Evolutionary conservation across 2,797 vertebrate species (phyloP).

Genomic region (Propithecus perrieri): DNA sequence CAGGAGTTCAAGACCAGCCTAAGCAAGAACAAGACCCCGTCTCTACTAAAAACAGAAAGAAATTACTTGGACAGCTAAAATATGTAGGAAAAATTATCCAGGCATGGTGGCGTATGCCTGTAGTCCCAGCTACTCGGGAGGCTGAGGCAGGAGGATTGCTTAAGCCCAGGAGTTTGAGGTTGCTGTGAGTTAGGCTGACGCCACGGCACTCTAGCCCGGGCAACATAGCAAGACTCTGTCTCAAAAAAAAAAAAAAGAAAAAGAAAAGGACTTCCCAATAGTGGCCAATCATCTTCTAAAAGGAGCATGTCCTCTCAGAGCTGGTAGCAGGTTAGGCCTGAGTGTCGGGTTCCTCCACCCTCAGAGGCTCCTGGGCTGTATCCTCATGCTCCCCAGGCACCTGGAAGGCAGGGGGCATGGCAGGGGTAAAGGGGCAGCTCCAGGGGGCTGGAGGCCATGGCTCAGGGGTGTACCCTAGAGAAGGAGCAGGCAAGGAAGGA

Average conservation of each 20-base stretch:
- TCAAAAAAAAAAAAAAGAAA: not conserved
- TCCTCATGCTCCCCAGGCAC: conserved; percentile 56
- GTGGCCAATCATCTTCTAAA: not conserved
- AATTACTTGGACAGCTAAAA: too few relatives aligned
- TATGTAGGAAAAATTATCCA: too few relatives aligned
- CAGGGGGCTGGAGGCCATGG: not conserved
- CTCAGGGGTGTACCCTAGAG: not conserved
- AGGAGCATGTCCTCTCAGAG: not conserved
- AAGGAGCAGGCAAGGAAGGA: not conserved
- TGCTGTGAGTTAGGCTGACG: too few relatives aligned
- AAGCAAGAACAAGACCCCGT: too few relatives aligned
- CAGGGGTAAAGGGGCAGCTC: not conserved
- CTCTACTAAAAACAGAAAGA: too few relatives aligned
- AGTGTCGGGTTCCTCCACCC: conserved; percentile 38
- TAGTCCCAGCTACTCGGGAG: too few relatives aligned
- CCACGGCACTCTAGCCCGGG: too few relatives aligned
- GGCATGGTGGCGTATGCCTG: too few relatives aligned
- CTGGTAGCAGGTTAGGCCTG: conserved; percentile 25
- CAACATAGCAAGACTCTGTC: too few relatives aligned
- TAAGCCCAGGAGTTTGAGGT: too few relatives aligned
- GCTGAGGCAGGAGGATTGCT: too few relatives aligned
- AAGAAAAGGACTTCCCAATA: not conserved
- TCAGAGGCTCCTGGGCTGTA: conserved; percentile 44
- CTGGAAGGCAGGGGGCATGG: not conserved
- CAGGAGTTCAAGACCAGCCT: too few relatives aligned